These are phyloP conservation scores for Marcusenius ussheri DNA, from an alignment of 2,113 vertebrate genomes.

Conservation along the genomic window DNA sequence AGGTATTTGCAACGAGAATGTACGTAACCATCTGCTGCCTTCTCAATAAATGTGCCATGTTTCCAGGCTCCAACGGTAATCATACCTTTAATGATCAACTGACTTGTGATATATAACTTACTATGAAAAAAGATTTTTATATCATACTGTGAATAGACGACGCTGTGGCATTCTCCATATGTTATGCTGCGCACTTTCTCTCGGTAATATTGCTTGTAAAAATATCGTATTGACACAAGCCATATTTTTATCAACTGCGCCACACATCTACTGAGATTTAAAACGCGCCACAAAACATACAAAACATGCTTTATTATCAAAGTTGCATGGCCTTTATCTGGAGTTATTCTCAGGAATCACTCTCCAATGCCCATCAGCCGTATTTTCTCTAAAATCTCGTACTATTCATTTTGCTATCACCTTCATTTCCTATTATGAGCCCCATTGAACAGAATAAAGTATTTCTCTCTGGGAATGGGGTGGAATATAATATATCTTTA, in stretches of 20 bases:
- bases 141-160: constrained; percentile 77
- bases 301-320: constrained; percentile 13
- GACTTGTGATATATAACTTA: constrained; percentile 92
- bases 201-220: constrained; percentile 67
- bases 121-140: constrained; percentile 82
- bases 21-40: constrained; percentile 94
- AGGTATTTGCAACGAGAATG: constrained; percentile 93
- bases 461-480: constrained; percentile 17
- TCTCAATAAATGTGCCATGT: constrained; percentile 97
- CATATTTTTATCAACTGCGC: constrained; percentile 36
- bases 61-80: constrained; percentile 87
- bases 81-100: constrained; percentile 98
- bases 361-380: background rate
- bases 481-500: constrained; percentile 23
- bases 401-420: background rate
- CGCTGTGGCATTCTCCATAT: constrained; percentile 80
- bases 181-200: constrained; percentile 47
- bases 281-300: background rate
- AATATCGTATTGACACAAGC: constrained; percentile 58
- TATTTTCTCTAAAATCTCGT: background rate
- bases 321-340: background rate
- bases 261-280: background rate
- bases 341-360: background rate
- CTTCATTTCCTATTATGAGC: constrained; percentile 1
- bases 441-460: constrained; percentile 15